These are phyloP conservation scores for Bombus consobrinus DNA, from an alignment of 1,140 invertebrate species.

Conservation along the genomic window DNA sequence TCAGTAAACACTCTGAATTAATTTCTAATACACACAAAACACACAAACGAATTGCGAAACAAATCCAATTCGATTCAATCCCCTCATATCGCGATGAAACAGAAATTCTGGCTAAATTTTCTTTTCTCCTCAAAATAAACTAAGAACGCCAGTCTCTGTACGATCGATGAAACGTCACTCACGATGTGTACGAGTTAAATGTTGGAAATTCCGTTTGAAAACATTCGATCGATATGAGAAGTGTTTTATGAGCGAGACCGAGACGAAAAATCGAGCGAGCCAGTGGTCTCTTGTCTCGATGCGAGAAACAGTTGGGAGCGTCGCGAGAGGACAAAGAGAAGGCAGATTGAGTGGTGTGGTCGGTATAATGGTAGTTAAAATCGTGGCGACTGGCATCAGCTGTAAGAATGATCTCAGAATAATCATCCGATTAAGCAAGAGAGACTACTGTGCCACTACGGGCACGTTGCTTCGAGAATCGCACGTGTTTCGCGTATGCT, in stretches of 20 bases:
- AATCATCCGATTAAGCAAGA: slow-evolving; percentile 77
- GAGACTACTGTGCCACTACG: slow-evolving; percentile 69
- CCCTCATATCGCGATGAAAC: too few species aligned
- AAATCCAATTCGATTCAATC: too few species aligned
- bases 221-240: background rate
- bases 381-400: slow-evolving; percentile 60
- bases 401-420: slow-evolving; percentile 77
- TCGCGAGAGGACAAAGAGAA: slow-evolving; percentile 21
- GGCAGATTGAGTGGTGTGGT: slow-evolving; percentile 20
- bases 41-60: too few species aligned
- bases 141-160: too few species aligned
- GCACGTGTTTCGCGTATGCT: slow-evolving; percentile 60
- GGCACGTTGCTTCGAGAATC: slow-evolving; percentile 63
- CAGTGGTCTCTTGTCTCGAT: too few species aligned
- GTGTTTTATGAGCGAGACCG: background rate
- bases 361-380: slow-evolving; percentile 53
- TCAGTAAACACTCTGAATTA: too few species aligned
- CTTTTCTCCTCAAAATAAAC: too few species aligned
- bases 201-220: background rate
- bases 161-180: background rate
- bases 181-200: background rate
- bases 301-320: background rate
- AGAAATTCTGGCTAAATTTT: too few species aligned
- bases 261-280: background rate
- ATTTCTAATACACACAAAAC: too few species aligned